These are phyloP conservation scores for Chloroceryle amazona DNA, from an alignment of 2,797 vertebrate species.

Conservation along the genomic window DNA sequence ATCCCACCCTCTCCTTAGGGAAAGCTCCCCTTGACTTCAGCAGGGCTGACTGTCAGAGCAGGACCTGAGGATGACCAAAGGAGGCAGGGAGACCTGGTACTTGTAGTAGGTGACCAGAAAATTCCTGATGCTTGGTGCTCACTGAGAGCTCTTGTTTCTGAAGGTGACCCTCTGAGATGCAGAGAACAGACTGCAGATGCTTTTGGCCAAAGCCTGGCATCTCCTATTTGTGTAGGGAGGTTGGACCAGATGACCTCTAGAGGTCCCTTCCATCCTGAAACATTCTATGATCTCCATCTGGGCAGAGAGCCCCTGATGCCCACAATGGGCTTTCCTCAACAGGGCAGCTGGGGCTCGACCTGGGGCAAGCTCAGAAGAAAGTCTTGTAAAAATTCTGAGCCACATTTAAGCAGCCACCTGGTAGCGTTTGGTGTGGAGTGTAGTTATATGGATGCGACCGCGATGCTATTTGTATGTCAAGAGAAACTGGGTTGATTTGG, in stretches of 20 bases:
- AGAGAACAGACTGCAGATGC: not conserved
- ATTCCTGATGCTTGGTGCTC: not conserved
- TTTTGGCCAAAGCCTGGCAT: not conserved
- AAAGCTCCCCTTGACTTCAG: not conserved
- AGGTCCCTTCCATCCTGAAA: no score
- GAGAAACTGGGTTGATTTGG: not conserved
- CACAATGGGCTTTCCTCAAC: not conserved
- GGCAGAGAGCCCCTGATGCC: not conserved
- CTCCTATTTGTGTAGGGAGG: no score
- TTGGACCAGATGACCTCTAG: no score
- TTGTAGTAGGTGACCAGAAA: not conserved
- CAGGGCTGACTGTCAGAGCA: not conserved
- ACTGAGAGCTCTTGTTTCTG: not conserved
- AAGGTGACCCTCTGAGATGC: not conserved
- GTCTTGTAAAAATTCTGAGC: not conserved
- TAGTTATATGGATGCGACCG: fast-evolving
- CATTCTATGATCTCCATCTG: not conserved
- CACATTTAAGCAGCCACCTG: not conserved
- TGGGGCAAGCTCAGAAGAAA: not conserved
- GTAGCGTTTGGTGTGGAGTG: not conserved
- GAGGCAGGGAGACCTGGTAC: fast-evolving
- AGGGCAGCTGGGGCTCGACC: not conserved
- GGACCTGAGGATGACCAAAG: not conserved
- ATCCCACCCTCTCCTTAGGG: not conserved
- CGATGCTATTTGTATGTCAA: not conserved